Evolutionary conservation across 2,797 vertebrate species (phyloP).

Genomic region (Orestias chungarensis): DNA sequence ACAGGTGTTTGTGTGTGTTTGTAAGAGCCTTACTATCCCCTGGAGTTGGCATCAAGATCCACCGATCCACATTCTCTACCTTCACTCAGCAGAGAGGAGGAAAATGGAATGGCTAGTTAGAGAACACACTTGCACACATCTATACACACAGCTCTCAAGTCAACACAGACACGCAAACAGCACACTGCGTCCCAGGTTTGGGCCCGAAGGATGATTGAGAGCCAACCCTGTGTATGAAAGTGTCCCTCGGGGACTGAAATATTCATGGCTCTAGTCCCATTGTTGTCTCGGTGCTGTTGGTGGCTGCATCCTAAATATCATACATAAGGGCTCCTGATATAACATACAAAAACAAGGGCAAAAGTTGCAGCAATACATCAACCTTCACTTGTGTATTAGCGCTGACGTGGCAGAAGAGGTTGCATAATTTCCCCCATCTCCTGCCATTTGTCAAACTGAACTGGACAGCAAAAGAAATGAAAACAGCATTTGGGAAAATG

Average conservation of each 20-base stretch:
- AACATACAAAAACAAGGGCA: conserved; percentile 35
- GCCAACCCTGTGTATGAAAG: conserved; percentile 55
- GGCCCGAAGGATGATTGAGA: conserved; percentile 64
- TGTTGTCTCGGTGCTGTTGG: conserved; percentile 60
- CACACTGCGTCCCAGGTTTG: conserved; percentile 53
- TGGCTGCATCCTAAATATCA: conserved; percentile 34
- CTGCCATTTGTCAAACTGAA: conserved; percentile 33
- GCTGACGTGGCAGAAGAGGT: conserved; percentile 23
- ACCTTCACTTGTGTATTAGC: conserved; percentile 41
- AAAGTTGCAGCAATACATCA: conserved; percentile 49
- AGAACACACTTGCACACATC: conserved; percentile 37
- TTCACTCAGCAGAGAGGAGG: conserved; percentile 44
- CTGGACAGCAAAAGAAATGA: conserved; percentile 25
- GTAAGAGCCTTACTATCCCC: conserved; percentile 26
- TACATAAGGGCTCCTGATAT: conserved; percentile 35
- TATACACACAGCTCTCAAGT: not conserved
- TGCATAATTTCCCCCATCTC: conserved; percentile 26
- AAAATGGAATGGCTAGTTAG: conserved; percentile 44
- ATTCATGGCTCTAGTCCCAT: conserved; percentile 62
- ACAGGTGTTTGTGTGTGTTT: conserved; percentile 16
- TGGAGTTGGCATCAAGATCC: conserved; percentile 47
- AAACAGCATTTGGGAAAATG: not conserved
- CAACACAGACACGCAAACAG: conserved; percentile 22
- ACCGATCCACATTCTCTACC: conserved; percentile 44
- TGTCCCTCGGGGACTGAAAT: conserved; percentile 57